Evolutionary conservation across 2,888 invertebrate genomes (phyloP).

Genomic region (Chymomyza amoena): DNA sequence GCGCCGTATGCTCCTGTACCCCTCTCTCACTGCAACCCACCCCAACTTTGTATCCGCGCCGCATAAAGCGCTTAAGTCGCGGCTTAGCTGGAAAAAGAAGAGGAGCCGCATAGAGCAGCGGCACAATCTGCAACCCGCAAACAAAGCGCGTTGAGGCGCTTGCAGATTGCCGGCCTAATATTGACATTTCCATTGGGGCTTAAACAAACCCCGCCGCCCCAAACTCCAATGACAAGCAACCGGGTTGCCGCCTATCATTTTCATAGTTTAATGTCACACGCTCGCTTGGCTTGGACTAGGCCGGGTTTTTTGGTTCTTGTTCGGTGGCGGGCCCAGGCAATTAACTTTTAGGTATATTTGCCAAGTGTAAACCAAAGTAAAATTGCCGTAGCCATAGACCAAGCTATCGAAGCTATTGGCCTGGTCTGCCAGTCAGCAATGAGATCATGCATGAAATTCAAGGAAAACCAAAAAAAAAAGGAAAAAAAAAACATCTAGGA

Average conservation of each 20-base stretch:
- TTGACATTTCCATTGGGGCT: constrained; percentile 29
- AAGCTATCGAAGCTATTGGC: constrained; percentile 28
- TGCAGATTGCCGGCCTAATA: constrained; percentile 23
- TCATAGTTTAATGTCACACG: constrained; percentile 64
- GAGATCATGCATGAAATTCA: constrained; percentile 69
- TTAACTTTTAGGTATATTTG: constrained; percentile 62
- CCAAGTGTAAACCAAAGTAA: constrained; percentile 2
- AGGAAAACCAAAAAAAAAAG: constrained; percentile 8
- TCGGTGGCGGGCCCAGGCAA: constrained; percentile 38
- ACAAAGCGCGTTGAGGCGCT: background rate
- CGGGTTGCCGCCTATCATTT: constrained; percentile 55
- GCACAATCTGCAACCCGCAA: background rate
- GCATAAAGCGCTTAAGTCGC: constrained; percentile 54
- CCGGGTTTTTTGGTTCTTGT: background rate
- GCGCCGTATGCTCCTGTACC: no score
- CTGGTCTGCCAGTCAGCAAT: constrained; percentile 62
- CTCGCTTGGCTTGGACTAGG: background rate
- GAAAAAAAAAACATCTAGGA: constrained; percentile 11
- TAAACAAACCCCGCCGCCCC: background rate
- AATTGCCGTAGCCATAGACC: background rate
- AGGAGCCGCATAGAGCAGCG: background rate
- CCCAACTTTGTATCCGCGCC: background rate
- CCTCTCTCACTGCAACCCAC: no score
- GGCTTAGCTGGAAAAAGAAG: constrained; percentile 36
- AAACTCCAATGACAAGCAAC: background rate